Evolutionary conservation across 2,797 vertebrate species (phyloP), one percentile per base, ranked within the genome.

Genomic region (Cetoscarus ocellatus): DNA sequence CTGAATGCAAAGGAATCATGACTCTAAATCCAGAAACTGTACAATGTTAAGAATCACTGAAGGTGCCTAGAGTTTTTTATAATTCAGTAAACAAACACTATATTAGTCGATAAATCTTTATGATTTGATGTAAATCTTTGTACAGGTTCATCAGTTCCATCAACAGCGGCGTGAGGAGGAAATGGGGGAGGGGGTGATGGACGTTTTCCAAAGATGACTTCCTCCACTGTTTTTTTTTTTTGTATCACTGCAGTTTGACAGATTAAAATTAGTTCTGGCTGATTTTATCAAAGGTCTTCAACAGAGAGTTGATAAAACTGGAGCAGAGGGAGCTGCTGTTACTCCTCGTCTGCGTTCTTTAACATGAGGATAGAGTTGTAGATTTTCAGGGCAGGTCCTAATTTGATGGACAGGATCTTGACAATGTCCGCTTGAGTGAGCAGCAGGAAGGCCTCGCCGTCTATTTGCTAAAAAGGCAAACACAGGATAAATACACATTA

Each of bases 301-400:
- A 34, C 44, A 9, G 39, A 77, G 75, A 47, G 65, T 57, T 42
- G 57, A 50, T 75, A 49, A 62, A 52, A 57, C 44, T 12, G 19
- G 48, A 72, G 35, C 38, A 11, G 45, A 61, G 10, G 42, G 27
- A 49, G 18, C 7, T 48, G 3, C 63, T 69, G 60, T 84, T 86
- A 95, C 80, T 96, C 95, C 70, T 96, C 95, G 10, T 96, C 95
- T 0, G 93, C 91, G 1, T 93, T 95, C 87, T 95, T 95, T 75
- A 95, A 80, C 95, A 96, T 96, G 57, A 96, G 91, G 71, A 96
- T 96, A 82, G 93, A 94, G 85, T 96, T 96, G 86, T 92, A 96
- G 76, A 95, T 95, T 89, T 96, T 96, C 38, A 96, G 88, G 54
- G 95, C 95, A 0, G 95, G 95, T 18, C 95, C 95, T 4, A 95